Evolutionary conservation across 1,140 invertebrate genomes (phyloP), one percentile per base, ranked within the genome.

Genomic region (Aphaenogaster rudis): DNA sequence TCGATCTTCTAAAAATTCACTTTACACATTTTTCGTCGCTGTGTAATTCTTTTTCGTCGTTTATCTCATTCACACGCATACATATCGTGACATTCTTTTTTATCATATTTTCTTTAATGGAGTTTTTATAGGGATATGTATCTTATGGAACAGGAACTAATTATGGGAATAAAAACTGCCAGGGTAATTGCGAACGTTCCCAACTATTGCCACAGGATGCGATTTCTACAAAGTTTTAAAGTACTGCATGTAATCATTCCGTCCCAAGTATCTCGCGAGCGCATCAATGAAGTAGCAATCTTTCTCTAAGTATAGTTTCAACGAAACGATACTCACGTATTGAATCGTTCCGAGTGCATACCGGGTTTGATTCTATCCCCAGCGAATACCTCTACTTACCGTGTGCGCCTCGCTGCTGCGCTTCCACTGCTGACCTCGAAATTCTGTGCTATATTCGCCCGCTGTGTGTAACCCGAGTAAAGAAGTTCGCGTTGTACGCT

Each of bases 321-420:
- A 74, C 54, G 67, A 84, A 76, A 76, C 80, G 80, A 84, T 61
- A 76, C 80, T 84, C 54, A 21, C 71, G 67, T 82, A 84, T 76
- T 50, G 80, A 84, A 61, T 63, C 80, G 42, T 76, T 74, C 17
- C 67, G 39, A 57, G 80, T 48, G 59, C 69, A n/a, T n/a, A 81
- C 13, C 36, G 36, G 21, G 13, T 13, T 36, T n/a, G 48, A 57
- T 54, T 28, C 21, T 64, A 69, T 59, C 69, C 54, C 33, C n/a
- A 11, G 54, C 42, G n/a, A 74, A 76, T 76, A 76, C 42, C 54
- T 61, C n/a, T 33, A 74, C 54, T 84, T 74, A 84, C 36, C 66
- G 52, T 36, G 28, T 21, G 42, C 57, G 39, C 6, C 52, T 48
- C 11, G 33, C 48, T 28, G 78, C 36, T 28, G 78, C 36, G 39